Conservation (phyloP, 2,888 invertebrate genomes). For the Erebia palarica region DNA sequence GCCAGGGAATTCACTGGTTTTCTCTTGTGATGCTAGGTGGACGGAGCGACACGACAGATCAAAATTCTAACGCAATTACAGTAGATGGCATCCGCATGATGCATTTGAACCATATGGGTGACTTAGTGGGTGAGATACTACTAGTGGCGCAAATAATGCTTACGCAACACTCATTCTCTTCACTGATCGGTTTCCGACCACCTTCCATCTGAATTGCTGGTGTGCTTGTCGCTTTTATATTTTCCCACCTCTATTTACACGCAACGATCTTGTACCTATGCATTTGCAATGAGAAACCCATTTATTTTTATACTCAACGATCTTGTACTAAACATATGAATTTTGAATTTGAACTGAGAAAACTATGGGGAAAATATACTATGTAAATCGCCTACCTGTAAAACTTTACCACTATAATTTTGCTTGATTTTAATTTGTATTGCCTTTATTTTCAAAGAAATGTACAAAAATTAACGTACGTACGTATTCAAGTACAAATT, state of each 20-base stretch:
- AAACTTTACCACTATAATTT: too few relatives aligned
- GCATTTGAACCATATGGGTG: slow-evolving; percentile 76
- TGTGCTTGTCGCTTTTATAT: slow-evolving; percentile 45
- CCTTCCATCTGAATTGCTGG: slow-evolving; percentile 65
- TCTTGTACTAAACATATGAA: too few relatives aligned
- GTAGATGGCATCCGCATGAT: slow-evolving; percentile 68
- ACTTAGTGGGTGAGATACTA: slow-evolving; percentile 71
- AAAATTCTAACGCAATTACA: slow-evolving; percentile 57
- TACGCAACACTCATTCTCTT: slow-evolving; percentile 37
- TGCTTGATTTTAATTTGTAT: too few relatives aligned
- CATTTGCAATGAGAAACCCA: too few relatives aligned
- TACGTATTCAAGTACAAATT: too few relatives aligned
- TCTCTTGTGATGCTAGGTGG: slow-evolving; percentile 74
- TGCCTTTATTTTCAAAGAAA: too few relatives aligned
- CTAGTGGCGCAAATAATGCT: slow-evolving; percentile 51
- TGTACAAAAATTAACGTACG: too few relatives aligned
- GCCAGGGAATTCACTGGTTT: slow-evolving; percentile 23
- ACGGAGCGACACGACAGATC: slow-evolving; percentile 66
- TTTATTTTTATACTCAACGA: slow-evolving; percentile 12
- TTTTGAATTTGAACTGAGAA: too few relatives aligned
- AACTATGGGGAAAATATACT: too few relatives aligned
- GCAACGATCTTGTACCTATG: background rate
- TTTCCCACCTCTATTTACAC: slow-evolving; percentile 26
- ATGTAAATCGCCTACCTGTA: too few relatives aligned
- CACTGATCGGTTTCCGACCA: slow-evolving; percentile 70